A percentile compares a stretch with the other conserved stretches of the same genome.
Conservation (phyloP, 2,797 vertebrate genomes). For the Margarornis squamiger region DNA sequence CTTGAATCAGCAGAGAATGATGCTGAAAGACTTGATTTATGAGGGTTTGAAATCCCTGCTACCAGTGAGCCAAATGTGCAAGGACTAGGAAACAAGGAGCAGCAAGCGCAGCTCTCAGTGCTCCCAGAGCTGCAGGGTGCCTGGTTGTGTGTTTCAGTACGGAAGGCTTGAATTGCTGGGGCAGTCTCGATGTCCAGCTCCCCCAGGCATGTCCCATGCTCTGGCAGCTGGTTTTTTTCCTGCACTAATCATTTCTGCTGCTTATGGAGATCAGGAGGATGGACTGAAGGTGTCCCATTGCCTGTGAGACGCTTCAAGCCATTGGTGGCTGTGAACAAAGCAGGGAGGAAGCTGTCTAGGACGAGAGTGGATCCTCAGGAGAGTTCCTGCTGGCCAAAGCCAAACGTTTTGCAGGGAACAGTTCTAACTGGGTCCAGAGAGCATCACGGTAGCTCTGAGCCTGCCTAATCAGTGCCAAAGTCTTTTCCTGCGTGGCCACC, state of each 20-base stretch:
- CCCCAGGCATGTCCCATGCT: not conserved
- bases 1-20: constrained; percentile 52
- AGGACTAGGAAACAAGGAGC: not conserved
- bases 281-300: not conserved
- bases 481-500: not conserved
- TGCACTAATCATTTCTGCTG: not conserved
- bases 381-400: not conserved
- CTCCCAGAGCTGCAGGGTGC: not conserved
- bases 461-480: not conserved
- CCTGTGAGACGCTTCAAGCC: not conserved
- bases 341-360: not conserved
- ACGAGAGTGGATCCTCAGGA: not conserved
- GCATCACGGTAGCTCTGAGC: not conserved
- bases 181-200: not conserved
- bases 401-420: not conserved
- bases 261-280: not conserved
- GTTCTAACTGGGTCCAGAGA: not conserved
- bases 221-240: not conserved
- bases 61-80: constrained; percentile 17
- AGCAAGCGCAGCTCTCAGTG: not conserved
- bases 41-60: constrained; percentile 24
- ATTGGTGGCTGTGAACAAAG: not conserved
- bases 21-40: constrained; percentile 52
- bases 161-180: not conserved
- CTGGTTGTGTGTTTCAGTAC: not conserved